phyloP scores from a whole-genome alignment of 2,113 vertebrate genomes.

The Leiothrix lutea region DNA sequence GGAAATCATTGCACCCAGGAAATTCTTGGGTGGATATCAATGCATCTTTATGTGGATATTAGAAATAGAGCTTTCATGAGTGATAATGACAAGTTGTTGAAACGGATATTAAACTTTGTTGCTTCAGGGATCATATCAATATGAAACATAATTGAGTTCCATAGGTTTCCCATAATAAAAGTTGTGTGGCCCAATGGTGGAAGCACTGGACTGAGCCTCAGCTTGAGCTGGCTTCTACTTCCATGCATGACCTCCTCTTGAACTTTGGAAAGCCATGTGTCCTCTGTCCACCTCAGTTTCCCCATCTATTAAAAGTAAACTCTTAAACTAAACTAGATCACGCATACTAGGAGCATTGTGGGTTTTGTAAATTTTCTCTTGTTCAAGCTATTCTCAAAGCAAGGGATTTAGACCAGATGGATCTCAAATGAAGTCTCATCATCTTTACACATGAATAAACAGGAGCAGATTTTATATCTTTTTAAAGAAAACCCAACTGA shows the following conservation, averaged over 20 bases:
- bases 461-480: neutral
- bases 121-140: neutral
- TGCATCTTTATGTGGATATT: neutral
- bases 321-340: neutral
- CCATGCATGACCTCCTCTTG: neutral
- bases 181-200: fast-evolving
- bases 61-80: neutral
- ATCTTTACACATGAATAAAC: neutral
- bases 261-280: neutral
- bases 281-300: neutral
- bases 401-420: neutral
- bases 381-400: neutral
- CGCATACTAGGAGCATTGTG: neutral
- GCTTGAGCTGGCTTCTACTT: neutral
- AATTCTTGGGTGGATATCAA: neutral
- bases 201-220: neutral
- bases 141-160: neutral
- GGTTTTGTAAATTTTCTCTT: neutral
- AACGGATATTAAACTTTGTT: neutral
- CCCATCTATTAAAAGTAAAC: neutral
- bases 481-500: neutral
- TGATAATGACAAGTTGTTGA: neutral
- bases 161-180: neutral
- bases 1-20: neutral
- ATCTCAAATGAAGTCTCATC: neutral